Evolutionary conservation across 35 echinoderm and acorn worm species (phyloP).

Genomic region (Hemicentrotus pulcherrimus): DNA sequence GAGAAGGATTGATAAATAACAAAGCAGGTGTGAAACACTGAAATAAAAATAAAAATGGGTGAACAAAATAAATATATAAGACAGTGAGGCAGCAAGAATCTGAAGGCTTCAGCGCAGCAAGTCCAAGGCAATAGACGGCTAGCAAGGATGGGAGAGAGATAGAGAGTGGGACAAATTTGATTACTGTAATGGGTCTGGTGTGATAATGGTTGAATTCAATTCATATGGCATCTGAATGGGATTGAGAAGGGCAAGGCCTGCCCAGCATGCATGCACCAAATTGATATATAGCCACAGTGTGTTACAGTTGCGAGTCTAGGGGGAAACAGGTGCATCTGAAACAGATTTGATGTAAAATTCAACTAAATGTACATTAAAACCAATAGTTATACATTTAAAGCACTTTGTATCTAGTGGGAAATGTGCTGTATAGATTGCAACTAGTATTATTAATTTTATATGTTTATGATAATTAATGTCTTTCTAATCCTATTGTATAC

Average conservation of each 20-base stretch:
- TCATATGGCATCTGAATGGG: not conserved
- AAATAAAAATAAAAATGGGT: not conserved
- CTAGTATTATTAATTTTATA: too few species aligned
- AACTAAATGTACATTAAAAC: not conserved
- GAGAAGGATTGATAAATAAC: too few species aligned
- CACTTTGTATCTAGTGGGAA: not conserved
- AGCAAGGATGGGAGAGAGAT: not conserved
- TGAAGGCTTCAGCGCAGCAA: not conserved
- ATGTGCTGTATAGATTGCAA: too few species aligned
- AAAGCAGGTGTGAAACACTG: too few species aligned
- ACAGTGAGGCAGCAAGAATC: not conserved
- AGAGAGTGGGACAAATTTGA: not conserved
- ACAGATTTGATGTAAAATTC: not conserved
- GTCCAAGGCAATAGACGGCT: not conserved
- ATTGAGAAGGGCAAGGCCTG: not conserved
- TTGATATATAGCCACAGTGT: not conserved
- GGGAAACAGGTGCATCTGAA: not conserved
- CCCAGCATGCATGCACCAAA: not conserved
- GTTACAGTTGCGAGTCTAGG: not conserved
- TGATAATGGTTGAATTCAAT: constrained; percentile 13
- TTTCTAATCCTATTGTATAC: too few species aligned
- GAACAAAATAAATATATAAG: not conserved
- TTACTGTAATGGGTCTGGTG: not conserved
- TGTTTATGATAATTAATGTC: too few species aligned
- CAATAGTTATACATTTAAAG: not conserved